A percentile compares a stretch with the other conserved stretches of the same genome.
Evolutionary conservation across 2,113 vertebrate species (phyloP).

Genomic region (Syngnathus typhle): DNA sequence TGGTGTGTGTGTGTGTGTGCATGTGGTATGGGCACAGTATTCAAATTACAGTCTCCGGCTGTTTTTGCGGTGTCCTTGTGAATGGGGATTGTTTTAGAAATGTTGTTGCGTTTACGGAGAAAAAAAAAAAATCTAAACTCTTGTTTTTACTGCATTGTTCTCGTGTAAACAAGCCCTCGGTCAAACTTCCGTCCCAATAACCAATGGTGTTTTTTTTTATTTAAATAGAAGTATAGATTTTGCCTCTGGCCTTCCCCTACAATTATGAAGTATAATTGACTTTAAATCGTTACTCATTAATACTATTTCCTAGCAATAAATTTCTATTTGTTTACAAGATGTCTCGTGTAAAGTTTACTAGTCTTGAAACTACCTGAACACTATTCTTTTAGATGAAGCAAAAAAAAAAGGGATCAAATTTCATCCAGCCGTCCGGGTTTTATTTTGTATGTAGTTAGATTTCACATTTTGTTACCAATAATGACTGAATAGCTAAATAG

Average conservation of each 20-base stretch:
- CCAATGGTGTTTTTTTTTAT: background rate
- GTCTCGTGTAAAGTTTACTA: background rate
- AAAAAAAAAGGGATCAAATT: background rate
- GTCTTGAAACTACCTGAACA: background rate
- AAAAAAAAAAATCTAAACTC: background rate
- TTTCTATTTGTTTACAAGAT: background rate
- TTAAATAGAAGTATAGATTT: background rate
- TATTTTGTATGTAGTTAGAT: background rate
- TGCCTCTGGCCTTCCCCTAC: background rate
- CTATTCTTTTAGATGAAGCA: background rate
- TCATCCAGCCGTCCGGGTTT: background rate
- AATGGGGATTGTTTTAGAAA: background rate
- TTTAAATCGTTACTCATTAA: background rate
- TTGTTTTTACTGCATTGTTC: background rate
- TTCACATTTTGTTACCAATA: background rate
- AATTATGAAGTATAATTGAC: background rate
- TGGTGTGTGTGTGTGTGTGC: background rate
- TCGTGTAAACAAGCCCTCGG: background rate
- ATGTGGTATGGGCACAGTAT: background rate
- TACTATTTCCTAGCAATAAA: background rate
- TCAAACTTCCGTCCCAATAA: background rate
- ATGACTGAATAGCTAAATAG: conserved; percentile 16
- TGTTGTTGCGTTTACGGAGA: background rate
- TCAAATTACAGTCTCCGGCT: background rate
- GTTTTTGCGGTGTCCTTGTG: background rate